Evolutionary conservation across 2,797 vertebrate species (phyloP).

Genomic region (Gastrophryne carolinensis): DNA sequence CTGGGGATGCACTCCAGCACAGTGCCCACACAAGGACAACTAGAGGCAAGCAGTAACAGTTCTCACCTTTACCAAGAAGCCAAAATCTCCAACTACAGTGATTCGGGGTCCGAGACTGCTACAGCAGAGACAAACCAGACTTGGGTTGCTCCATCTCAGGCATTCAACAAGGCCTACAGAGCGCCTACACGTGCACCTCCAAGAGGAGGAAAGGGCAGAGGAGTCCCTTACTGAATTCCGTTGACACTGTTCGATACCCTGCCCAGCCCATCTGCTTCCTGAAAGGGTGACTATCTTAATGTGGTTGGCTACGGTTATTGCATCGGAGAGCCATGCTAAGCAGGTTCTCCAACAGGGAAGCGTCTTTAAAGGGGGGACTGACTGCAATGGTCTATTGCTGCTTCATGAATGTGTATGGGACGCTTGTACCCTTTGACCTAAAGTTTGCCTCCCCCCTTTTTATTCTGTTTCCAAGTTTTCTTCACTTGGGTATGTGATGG

Average conservation of each 20-base stretch:
- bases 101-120: conserved; percentile 63
- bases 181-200: conserved; percentile 68
- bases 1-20: conserved; percentile 62
- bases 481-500: conserved; percentile 46
- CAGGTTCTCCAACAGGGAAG: neutral
- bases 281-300: conserved; percentile 63
- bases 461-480: conserved; percentile 55
- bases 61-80: conserved; percentile 67
- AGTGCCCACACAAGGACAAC: conserved; percentile 64
- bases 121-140: conserved; percentile 62
- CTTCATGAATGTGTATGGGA: conserved; percentile 43
- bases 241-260: conserved; percentile 58
- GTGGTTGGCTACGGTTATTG: conserved; percentile 26
- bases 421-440: conserved; percentile 57
- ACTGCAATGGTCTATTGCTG: conserved; percentile 26
- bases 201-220: conserved; percentile 72
- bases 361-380: conserved; percentile 28
- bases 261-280: conserved; percentile 51
- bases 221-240: conserved; percentile 70
- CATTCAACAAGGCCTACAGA: conserved; percentile 70
- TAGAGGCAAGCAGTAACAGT: conserved; percentile 67
- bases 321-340: conserved; percentile 7
- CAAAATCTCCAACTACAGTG: conserved; percentile 70
- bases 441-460: conserved; percentile 59
- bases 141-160: conserved; percentile 68